Evolutionary conservation across 2,888 invertebrate species (phyloP).

Genomic region (Philopedon plagiatum): DNA sequence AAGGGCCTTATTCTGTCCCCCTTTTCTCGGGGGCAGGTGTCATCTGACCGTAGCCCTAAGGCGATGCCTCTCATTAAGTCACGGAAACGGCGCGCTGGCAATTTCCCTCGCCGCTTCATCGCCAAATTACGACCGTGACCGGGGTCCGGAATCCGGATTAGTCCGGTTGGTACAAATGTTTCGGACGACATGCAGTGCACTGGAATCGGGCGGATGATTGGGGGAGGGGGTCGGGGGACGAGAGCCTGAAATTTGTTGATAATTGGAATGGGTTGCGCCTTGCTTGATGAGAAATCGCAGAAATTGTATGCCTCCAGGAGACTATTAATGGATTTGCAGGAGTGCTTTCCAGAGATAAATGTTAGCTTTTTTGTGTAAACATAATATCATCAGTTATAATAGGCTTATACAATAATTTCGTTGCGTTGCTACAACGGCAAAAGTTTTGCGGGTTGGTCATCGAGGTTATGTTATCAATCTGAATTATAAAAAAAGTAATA

Average conservation of each 20-base stretch:
- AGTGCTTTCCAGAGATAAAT: too few species aligned
- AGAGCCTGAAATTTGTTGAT: constrained; percentile 33
- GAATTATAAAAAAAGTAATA: too few species aligned
- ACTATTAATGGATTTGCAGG: constrained; percentile 6
- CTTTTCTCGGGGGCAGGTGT: constrained; percentile 48
- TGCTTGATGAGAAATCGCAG: constrained; percentile 43
- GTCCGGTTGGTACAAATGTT: constrained; percentile 50
- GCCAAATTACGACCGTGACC: constrained; percentile 69
- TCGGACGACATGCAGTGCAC: constrained; percentile 46
- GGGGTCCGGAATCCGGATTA: constrained; percentile 61
- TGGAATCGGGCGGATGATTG: constrained; percentile 1
- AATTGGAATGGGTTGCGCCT: constrained; percentile 43
- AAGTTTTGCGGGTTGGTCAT: too few species aligned
- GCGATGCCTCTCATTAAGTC: constrained; percentile 68
- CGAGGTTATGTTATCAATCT: too few species aligned
- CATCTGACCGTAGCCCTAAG: constrained; percentile 59
- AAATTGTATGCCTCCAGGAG: constrained; percentile 32
- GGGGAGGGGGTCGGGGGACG: not conserved
- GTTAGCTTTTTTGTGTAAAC: too few species aligned
- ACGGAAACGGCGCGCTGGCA: constrained; percentile 70
- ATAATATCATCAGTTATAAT: too few species aligned
- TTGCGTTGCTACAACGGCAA: too few species aligned
- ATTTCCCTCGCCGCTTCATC: constrained; percentile 68
- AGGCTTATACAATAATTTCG: too few species aligned
- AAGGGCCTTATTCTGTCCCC: constrained; percentile 1